Base-by-base conservation (phyloP, 2,888 invertebrate species). In the Nomada lathburiana region DNA sequence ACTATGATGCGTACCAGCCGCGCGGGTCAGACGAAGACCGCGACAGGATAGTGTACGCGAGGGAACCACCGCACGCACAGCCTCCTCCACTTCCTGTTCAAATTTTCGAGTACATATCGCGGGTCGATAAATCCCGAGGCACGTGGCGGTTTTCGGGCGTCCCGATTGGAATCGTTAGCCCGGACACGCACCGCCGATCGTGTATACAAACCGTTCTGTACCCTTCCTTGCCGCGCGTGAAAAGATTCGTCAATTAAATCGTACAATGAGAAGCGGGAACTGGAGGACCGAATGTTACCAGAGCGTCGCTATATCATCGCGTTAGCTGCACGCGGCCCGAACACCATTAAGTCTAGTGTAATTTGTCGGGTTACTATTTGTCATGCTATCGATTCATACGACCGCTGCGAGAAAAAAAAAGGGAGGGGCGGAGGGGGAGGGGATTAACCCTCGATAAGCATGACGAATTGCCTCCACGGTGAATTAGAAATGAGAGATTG, bases 1-100 rank as follows among this genome's bases (percentile, higher is more conserved):
- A 53, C 69, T 71, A 77, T 83, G 80, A 83, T 76, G 76, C 67
- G 76, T 72, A 80, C 80, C 82, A 80, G 80, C 72, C 72, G 36
- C 76, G 47, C 75, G 57, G 23, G 53, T 74, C n/a, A 47, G 55
- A 73, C 23, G 16, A 23, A 72, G 52, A 63, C 36, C 9, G 36
- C 36, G 36, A 13, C 11, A 23, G 42, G 42, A 18, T 55, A 42
- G 42, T 44, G 69, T 76, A 75, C 64, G 69, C 57, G 50, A n/a
- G 55, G 50, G n/a, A 62, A 77, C 79, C 55, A 62, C 65, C 26
- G 26, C n/a, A n/a, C n/a, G 13, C 55, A 36, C 36, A 36, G 36
- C 36, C 36, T 36, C 36, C 36, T 36, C n/a, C 50, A 62, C 79
- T 79, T 81, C 79, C 82, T 82, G 80, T 62, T 80, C 29, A 57